These are phyloP conservation scores for Tenthredo distinguenda DNA, from an alignment of 2,888 invertebrate genomes.

Conservation along the genomic window DNA sequence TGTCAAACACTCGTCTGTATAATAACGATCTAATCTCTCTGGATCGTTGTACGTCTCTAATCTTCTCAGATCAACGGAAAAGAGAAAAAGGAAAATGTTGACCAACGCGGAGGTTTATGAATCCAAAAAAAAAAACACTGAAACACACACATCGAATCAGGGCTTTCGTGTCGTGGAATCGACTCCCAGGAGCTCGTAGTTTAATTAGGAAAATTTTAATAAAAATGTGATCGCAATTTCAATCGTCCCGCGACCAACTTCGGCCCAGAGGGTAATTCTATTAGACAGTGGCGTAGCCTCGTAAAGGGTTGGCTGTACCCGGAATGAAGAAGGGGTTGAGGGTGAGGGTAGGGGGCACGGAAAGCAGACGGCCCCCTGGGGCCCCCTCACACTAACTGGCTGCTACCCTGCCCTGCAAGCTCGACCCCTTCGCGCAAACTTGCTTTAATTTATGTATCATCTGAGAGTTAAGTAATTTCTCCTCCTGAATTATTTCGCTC, in stretches of 20 bases:
- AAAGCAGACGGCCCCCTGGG: constrained; percentile 74
- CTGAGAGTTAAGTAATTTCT: constrained; percentile 79
- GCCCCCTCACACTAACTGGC: constrained; percentile 78
- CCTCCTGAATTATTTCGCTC: constrained; percentile 61
- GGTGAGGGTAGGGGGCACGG: constrained; percentile 58
- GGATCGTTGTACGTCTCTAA: background rate
- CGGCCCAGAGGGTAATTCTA: constrained; percentile 77
- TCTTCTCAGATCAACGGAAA: background rate
- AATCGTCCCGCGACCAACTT: constrained; percentile 68
- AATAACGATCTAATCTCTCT: background rate
- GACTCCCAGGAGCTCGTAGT: background rate
- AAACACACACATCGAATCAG: background rate
- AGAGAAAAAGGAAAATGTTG: background rate
- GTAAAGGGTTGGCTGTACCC: constrained; percentile 75
- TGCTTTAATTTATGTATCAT: constrained; percentile 78
- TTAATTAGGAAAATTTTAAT: constrained; percentile 10
- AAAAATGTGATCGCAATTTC: constrained; percentile 65
- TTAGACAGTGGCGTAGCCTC: constrained; percentile 76
- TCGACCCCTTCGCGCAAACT: constrained; percentile 76
- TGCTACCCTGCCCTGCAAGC: constrained; percentile 70
- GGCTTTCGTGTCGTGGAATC: background rate
- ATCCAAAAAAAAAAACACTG: background rate
- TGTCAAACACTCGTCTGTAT: background rate
- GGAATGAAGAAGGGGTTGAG: constrained; percentile 50
- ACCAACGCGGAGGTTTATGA: background rate